Conservation (phyloP, 2,113 vertebrate genomes). For the Candoia aspera region DNA sequence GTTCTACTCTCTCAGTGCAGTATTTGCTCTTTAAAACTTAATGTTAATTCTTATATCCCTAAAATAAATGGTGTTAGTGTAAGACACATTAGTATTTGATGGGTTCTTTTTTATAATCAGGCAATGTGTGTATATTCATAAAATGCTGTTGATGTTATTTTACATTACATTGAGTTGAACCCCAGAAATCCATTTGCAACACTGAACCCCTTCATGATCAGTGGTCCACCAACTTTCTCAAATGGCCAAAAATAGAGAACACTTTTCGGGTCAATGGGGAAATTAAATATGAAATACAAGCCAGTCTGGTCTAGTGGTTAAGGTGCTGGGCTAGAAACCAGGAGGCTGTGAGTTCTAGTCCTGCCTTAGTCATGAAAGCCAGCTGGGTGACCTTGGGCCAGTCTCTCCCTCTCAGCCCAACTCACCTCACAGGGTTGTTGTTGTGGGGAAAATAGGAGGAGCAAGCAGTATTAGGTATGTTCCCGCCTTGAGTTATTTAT, state of each 20-base stretch:
- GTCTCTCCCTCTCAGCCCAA: too few relatives aligned
- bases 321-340: too few relatives aligned
- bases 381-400: too few relatives aligned
- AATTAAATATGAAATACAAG: too few relatives aligned
- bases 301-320: too few relatives aligned
- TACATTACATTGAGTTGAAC: neutral
- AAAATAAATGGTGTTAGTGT: neutral
- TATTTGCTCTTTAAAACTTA: neutral
- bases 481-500: too few relatives aligned
- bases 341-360: too few relatives aligned
- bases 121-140: neutral
- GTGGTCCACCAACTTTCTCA: neutral
- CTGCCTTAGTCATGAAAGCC: too few relatives aligned
- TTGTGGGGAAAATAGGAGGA: too few relatives aligned
- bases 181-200: neutral
- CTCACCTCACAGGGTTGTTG: too few relatives aligned
- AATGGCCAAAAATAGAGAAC: neutral
- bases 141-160: neutral
- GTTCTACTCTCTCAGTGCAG: neutral
- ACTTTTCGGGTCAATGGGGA: neutral
- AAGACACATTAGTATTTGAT: neutral
- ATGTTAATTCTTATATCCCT: neutral
- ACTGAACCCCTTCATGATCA: neutral
- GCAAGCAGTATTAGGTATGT: too few relatives aligned
- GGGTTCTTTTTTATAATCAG: neutral